Base-by-base conservation (phyloP, 2,113 vertebrate genomes). In the Lathamus discolor region DNA sequence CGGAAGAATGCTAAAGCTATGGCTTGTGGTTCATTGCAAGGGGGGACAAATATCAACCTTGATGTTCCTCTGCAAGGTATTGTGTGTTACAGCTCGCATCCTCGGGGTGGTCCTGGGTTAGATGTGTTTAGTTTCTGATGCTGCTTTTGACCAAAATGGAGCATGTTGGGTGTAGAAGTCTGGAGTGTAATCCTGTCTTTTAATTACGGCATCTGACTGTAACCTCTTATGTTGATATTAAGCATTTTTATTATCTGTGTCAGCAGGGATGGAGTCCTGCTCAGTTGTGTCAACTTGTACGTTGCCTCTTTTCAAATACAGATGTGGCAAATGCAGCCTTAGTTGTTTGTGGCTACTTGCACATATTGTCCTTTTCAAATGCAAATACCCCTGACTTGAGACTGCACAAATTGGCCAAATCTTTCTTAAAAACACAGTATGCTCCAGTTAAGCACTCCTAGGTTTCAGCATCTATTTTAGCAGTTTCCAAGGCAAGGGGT, bases 61-160 rank as follows among this genome's bases (percentile, higher is more conserved):
- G 99, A 99, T 49, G 98, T 99, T 75, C 99, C 99, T 74, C 97
- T 99, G 95, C 99, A 99, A 99, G 99, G 99, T 99, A 98, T 41
- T 43, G 67, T 63, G 13, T 85, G 20, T 43, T 64, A 62, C 63
- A 74, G n/a, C 23, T 61, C 0, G 1, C 25, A 9, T 39, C 55
- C 31, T 35, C n/a, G 43, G 66, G 3, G 25, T 43, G 29, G 37
- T 51, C 41, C 39, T 48, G 0, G 3, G 76, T 61, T 31, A 61
- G 31, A 28, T 20, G 48, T 2, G 11, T 46, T 75, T 43, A 29
- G 9, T 81, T 79, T 69, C 67, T 92, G 14, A 9, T 78, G 23
- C 31, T 74, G 31, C 39, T 61, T 80, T 61, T 83, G 37, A 81
- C 68, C 24, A 31, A 88, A 81, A 61, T 13, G 20, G 28, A 81